A percentile compares a stretch with the other conserved stretches of the same genome.
phyloP scores from a whole-genome alignment of 2,888 invertebrate species.

The Cosmia trapezina region DNA sequence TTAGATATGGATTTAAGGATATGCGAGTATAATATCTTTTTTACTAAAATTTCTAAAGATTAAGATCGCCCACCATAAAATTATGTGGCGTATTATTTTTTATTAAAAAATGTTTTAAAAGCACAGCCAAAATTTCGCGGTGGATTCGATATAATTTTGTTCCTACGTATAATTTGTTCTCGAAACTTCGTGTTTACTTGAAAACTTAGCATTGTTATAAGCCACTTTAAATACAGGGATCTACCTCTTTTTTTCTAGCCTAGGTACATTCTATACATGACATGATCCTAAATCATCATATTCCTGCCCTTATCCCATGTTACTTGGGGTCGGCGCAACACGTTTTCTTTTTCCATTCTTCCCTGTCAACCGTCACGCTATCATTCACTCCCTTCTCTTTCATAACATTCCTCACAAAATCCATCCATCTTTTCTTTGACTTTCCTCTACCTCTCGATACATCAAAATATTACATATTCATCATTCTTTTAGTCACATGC shows the following conservation, averaged over 20 bases:
- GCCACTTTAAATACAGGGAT: constrained; percentile 56
- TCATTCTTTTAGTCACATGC: too few relatives aligned
- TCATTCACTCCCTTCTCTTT: too few relatives aligned
- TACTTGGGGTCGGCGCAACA: too few relatives aligned
- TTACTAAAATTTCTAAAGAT: constrained; percentile 57
- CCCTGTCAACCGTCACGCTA: too few relatives aligned
- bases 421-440: too few relatives aligned
- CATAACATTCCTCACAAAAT: too few relatives aligned
- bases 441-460: too few relatives aligned
- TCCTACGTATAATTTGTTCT: constrained; percentile 67
- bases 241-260: constrained; percentile 44
- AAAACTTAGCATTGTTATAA: constrained; percentile 55
- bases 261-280: constrained; percentile 27
- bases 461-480: too few relatives aligned
- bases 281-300: constrained; percentile 10
- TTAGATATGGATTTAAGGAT: constrained; percentile 76
- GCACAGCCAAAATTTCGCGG: constrained; percentile 88
- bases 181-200: constrained; percentile 63
- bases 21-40: constrained; percentile 72
- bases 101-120: constrained; percentile 78
- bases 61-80: constrained; percentile 75
- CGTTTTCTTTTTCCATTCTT: too few relatives aligned
- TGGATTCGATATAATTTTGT: constrained; percentile 82
- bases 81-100: constrained; percentile 69
- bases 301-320: too few relatives aligned